Base-by-base conservation (phyloP, 2,113 vertebrate species). In the Pluvialis apricaria region DNA sequence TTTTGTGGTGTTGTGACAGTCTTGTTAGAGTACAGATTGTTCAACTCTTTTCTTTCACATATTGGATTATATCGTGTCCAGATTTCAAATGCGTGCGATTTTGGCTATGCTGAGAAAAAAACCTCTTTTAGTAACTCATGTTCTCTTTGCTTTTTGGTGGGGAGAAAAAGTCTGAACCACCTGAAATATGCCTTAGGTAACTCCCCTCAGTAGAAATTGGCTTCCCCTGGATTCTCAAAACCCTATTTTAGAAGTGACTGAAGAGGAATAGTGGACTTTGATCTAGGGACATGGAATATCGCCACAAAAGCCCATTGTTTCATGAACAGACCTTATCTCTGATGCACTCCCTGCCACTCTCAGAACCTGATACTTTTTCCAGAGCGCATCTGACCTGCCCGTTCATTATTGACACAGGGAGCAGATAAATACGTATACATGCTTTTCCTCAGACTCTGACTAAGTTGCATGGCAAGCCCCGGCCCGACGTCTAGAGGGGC, bases 401-500 rank as follows among this genome's bases (percentile, higher is more conserved):
- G 2, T 58, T 52, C 44, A 3, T 84, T 87, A 38, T 31, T 15
- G 5, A 13, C 69, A n/a, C 58, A n/a, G 54, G 45, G 34, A 69
- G 45, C 69, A 70, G 65, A 52, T 44, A 86, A 68, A 76, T 54
- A 86, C 36, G 20, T 10, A 10, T 2, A 13, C 11, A 2, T 0
- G 1, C 19, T 52, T 77, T 54, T 90, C 51, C 51, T 83, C 52
- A 24, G 82, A 6, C 49, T 55, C 49, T 61, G 81, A 49, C 42
- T 58, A 44, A 57, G n/a, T 1, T 6, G 40, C 10, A 7, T 0
- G 14, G 75, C n/a, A 29, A 79, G 36, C 55, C 61, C 26, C 0
- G 0, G 18, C 36, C 64, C 5, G 1, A 0, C 0, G 6, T 17
- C 31, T 11, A 31, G 57, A 38, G 18, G 21, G 51, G 26, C 28